These are phyloP conservation scores for Leptinotarsa rubiginosa DNA, from an alignment of 2,888 invertebrate species.

Conservation along the genomic window DNA sequence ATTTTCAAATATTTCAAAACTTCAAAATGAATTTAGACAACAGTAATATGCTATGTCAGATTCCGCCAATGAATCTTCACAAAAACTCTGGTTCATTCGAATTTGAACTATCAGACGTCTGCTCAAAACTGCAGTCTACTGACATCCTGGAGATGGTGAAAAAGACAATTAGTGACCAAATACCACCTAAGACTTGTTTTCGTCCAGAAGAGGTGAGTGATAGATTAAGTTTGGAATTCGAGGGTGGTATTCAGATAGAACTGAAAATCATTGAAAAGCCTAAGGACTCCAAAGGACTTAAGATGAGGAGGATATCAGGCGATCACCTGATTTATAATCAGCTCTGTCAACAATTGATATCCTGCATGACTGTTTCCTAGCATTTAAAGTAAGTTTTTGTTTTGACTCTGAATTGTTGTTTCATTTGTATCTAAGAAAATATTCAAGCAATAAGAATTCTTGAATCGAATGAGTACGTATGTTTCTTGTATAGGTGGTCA, in stretches of 20 bases:
- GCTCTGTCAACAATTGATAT: conserved; percentile 88
- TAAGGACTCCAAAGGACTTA: conserved; percentile 82
- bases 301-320: conserved; percentile 87
- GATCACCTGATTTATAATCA: conserved; percentile 90
- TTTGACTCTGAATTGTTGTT: conserved; percentile 23
- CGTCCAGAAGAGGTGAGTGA: conserved; percentile 62
- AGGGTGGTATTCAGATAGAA: conserved; percentile 87
- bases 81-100: conserved; percentile 71
- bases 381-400: conserved; percentile 46
- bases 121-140: conserved; percentile 82
- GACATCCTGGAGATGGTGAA: conserved; percentile 85
- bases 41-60: conserved; percentile 31
- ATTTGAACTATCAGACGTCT: conserved; percentile 82
- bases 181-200: conserved; percentile 77
- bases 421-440: not conserved
- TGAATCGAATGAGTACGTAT: not conserved
- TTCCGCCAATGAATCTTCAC: conserved; percentile 52
- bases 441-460: conserved; percentile 13
- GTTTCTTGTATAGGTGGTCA: not conserved
- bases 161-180: conserved; percentile 81
- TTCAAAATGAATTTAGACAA: conserved; percentile 49
- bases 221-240: conserved; percentile 63
- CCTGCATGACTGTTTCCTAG: conserved; percentile 82
- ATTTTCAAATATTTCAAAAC: conserved; percentile 63
- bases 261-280: conserved; percentile 79